These are phyloP conservation scores for Charadrius vociferus DNA, from an alignment of 2,113 vertebrate species.

Conservation along the genomic window DNA sequence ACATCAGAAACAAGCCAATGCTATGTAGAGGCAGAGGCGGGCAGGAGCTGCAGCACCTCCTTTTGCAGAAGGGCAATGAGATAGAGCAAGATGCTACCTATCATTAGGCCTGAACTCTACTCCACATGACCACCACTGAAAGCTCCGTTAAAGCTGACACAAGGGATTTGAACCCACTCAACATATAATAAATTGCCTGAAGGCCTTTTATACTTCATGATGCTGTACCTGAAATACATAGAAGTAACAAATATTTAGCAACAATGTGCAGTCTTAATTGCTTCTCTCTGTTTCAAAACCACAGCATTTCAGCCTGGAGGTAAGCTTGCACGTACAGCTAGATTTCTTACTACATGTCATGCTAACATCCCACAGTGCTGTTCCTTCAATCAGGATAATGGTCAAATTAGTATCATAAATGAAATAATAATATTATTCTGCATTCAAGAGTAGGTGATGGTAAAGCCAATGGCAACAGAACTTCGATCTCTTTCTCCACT, in stretches of 20 bases:
- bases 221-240: not conserved
- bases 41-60: not conserved
- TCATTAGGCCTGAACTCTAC: not conserved
- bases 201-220: not conserved
- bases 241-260: conserved; percentile 46
- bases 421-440: not conserved
- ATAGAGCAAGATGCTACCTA: not conserved
- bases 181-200: not conserved
- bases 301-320: not conserved
- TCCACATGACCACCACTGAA: not conserved
- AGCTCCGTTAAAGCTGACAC: not conserved
- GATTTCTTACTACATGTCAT: not conserved
- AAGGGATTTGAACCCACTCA: not conserved
- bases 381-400: not conserved
- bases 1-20: not conserved
- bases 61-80: not conserved
- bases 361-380: not conserved
- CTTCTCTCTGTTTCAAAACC: conserved; percentile 10
- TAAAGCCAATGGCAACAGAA: not conserved
- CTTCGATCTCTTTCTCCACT: not conserved
- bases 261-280: not conserved
- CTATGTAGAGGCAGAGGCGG: not conserved
- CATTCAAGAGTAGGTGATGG: rapidly evolving
- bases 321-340: not conserved
- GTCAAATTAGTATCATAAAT: not conserved